These are phyloP conservation scores for Alfaro cultratus DNA, from an alignment of 2,797 vertebrate species.

Conservation along the genomic window DNA sequence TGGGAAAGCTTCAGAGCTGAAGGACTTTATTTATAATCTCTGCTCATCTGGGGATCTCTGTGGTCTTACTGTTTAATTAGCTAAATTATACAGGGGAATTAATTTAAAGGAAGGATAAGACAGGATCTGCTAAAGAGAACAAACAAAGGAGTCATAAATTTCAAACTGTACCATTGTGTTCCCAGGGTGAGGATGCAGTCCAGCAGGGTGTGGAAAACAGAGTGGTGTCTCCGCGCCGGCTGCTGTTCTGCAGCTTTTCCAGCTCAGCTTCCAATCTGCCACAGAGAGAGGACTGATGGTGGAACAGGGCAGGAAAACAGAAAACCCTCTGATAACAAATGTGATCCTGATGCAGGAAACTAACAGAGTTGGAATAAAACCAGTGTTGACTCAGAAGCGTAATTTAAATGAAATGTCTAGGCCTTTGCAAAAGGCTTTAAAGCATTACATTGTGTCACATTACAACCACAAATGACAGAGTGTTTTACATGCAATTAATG, in stretches of 20 bases:
- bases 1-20: slow-evolving; percentile 25
- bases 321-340: slow-evolving; percentile 1
- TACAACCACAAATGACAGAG: background rate
- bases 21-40: slow-evolving; percentile 43
- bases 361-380: background rate
- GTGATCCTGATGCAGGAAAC: background rate
- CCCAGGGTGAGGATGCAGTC: slow-evolving; percentile 75
- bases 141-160: slow-evolving; percentile 33
- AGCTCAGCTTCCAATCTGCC: slow-evolving; percentile 82
- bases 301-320: background rate
- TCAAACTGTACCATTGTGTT: slow-evolving; percentile 72
- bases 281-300: background rate
- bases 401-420: background rate
- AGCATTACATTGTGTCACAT: background rate
- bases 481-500: background rate
- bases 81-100: slow-evolving; percentile 13
- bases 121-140: slow-evolving; percentile 11
- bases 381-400: background rate
- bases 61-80: slow-evolving; percentile 32
- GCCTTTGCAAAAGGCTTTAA: background rate
- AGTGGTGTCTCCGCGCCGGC: slow-evolving; percentile 65
- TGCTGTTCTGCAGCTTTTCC: slow-evolving; percentile 82
- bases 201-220: slow-evolving; percentile 83
- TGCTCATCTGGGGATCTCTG: slow-evolving; percentile 20
- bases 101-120: slow-evolving; percentile 16